Conservation (phyloP, 2,797 vertebrate genomes). For the Crypturellus tataupa region DNA sequence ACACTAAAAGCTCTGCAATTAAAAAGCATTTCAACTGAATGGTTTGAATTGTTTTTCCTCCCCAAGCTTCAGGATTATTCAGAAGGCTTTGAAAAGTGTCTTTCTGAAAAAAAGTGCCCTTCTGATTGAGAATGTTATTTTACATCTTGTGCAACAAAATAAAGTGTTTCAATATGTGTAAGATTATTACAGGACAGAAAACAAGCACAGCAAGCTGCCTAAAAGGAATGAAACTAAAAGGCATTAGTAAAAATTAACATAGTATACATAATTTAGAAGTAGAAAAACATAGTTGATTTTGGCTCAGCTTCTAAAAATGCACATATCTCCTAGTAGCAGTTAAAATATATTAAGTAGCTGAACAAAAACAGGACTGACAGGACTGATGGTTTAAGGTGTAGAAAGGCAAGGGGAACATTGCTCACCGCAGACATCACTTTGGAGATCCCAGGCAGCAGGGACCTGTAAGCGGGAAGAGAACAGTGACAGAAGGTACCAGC, state of each 20-base stretch:
- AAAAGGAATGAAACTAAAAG: neutral
- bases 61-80: neutral
- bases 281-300: neutral
- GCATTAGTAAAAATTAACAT: neutral
- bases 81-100: neutral
- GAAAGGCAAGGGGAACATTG: neutral
- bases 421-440: rapidly evolving
- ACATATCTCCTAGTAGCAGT: neutral
- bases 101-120: neutral
- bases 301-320: neutral
- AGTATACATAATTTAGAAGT: neutral
- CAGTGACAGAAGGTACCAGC: neutral
- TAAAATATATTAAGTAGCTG: neutral
- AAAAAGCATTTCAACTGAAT: neutral
- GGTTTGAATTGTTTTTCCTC: neutral
- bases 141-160: neutral
- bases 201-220: neutral
- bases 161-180: neutral
- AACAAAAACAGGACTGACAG: neutral
- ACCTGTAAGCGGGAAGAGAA: neutral
- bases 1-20: neutral
- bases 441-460: neutral
- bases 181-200: neutral
- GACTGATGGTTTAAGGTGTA: neutral
- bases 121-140: neutral